Conservation (phyloP, 2,797 vertebrate genomes). For the Acipenser ruthenus region DNA sequence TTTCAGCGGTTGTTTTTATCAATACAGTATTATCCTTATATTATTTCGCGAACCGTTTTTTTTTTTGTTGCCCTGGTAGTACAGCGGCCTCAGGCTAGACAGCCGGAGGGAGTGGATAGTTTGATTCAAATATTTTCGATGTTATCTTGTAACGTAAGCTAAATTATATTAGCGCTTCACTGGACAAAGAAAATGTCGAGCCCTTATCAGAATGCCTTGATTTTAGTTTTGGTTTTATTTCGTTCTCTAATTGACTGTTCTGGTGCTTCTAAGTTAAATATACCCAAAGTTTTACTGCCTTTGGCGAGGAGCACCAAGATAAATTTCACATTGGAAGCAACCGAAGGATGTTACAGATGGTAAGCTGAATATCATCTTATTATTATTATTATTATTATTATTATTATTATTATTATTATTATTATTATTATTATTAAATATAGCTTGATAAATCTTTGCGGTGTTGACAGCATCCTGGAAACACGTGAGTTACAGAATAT, state of each 20-base stretch:
- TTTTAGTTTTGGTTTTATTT: slow-evolving; percentile 17
- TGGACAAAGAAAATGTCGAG: slow-evolving; percentile 19
- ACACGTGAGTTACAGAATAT: neutral
- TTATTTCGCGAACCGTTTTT: too few relatives aligned
- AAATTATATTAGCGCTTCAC: too few relatives aligned
- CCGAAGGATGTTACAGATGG: slow-evolving; percentile 93
- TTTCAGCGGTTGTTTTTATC: neutral
- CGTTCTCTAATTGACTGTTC: slow-evolving; percentile 11
- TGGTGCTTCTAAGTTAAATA: slow-evolving; percentile 71
- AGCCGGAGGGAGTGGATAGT: too few relatives aligned
- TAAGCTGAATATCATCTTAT: slow-evolving; percentile 52
- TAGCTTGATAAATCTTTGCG: neutral
- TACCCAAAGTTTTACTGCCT: slow-evolving; percentile 86
- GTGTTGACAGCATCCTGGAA: neutral
- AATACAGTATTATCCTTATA: too few relatives aligned
- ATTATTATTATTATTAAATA: too few relatives aligned
- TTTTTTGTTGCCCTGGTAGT: too few relatives aligned
- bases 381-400: too few relatives aligned
- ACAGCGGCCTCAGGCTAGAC: too few relatives aligned
- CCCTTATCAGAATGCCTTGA: neutral
- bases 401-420: neutral
- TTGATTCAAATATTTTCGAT: too few relatives aligned
- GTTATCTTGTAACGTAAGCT: too few relatives aligned
- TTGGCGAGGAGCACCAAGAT: slow-evolving; percentile 76
- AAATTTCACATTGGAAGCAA: slow-evolving; percentile 86